Percentiles rank a stretch among this genome's conserved stretches.
Conservation (phyloP, 2,888 invertebrate species). For the Villa cingulata region DNA sequence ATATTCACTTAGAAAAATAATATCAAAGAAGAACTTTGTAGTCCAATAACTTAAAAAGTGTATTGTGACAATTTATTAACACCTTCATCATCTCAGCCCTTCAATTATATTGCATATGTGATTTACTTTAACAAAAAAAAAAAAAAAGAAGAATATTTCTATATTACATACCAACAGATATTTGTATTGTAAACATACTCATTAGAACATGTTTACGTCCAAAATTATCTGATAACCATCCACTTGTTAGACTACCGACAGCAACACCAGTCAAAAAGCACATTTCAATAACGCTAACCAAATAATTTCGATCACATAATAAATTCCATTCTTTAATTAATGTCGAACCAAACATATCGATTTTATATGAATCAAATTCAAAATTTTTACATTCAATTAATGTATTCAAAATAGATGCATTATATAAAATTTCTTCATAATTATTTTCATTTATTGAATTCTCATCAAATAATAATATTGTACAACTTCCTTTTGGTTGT, state of each 20-base stretch:
- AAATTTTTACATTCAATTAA: conserved; percentile 31
- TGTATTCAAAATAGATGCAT: not conserved
- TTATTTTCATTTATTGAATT: conserved; percentile 1
- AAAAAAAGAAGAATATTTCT: too few species aligned
- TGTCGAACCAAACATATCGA: conserved; percentile 35
- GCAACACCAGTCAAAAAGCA: conserved; percentile 51
- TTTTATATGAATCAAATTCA: conserved; percentile 26
- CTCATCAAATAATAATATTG: not conserved
- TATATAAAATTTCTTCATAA: conserved; percentile 1
- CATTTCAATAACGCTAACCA: conserved; percentile 47
- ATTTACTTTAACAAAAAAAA: too few species aligned
- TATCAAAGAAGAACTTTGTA: too few species aligned
- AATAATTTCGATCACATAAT: conserved; percentile 42
- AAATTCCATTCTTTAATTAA: conserved; percentile 46
- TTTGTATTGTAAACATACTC: conserved; percentile 42
- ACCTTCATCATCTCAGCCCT: too few species aligned
- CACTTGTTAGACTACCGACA: conserved; percentile 49
- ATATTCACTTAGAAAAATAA: too few species aligned
- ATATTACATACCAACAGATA: conserved; percentile 40
- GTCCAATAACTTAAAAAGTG: too few species aligned
- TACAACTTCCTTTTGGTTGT: conserved; percentile 30
- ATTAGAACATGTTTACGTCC: conserved; percentile 50
- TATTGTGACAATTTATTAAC: too few species aligned
- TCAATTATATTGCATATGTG: too few species aligned
- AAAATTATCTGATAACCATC: conserved; percentile 49